Evolutionary conservation across 2,888 invertebrate genomes (phyloP).

Genomic region (Argyra leucocephala): DNA sequence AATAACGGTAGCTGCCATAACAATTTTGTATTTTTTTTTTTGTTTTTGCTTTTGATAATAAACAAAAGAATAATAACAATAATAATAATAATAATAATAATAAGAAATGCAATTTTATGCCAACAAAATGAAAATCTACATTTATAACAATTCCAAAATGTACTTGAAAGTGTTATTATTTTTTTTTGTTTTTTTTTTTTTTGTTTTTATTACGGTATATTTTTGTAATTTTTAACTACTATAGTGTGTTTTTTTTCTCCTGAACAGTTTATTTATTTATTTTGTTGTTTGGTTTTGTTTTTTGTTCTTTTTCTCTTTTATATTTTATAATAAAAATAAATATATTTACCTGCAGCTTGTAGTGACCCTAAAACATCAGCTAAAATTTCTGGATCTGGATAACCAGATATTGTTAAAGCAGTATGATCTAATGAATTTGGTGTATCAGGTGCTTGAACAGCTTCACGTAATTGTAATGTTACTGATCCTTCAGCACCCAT

Average conservation of each 20-base stretch:
- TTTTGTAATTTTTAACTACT: too few species aligned
- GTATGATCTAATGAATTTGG: constrained; percentile 45
- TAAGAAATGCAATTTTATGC: too few species aligned
- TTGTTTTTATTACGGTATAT: too few species aligned
- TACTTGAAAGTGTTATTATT: too few species aligned
- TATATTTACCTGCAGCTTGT: constrained; percentile 45
- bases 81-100: not conserved
- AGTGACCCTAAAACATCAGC: constrained; percentile 62
- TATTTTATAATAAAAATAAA: not conserved
- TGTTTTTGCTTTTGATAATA: too few species aligned
- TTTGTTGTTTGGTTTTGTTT: too few species aligned
- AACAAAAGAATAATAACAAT: not conserved
- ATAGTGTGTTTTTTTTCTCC: too few species aligned
- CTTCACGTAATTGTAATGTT: constrained; percentile 43
- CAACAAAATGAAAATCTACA: too few species aligned
- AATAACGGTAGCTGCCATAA: not conserved
- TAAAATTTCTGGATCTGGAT: constrained; percentile 65
- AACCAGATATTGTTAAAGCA: constrained; percentile 57
- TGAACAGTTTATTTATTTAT: too few species aligned
- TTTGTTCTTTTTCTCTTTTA: not conserved
- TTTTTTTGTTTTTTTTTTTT: too few species aligned
- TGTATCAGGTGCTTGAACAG: constrained; percentile 33
- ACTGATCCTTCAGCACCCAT: constrained; percentile 44
- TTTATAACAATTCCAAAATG: too few species aligned
- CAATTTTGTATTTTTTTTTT: not conserved